phyloP scores from a whole-genome alignment of 2,113 vertebrate species.

The Pluvianellus socialis region DNA sequence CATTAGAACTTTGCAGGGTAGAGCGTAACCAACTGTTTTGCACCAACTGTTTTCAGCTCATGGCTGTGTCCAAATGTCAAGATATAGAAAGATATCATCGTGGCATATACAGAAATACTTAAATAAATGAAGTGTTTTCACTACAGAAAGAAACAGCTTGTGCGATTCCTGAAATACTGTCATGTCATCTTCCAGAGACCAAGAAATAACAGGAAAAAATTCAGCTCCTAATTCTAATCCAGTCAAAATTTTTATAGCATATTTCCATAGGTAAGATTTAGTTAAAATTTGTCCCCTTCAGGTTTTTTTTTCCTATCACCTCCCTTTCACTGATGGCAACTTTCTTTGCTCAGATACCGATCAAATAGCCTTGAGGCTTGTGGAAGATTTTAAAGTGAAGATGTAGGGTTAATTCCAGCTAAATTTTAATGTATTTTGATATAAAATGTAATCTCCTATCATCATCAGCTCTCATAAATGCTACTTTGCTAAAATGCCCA shows the following conservation, averaged over 20 bases:
- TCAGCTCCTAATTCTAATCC: background rate
- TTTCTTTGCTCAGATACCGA: background rate
- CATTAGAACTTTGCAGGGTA: background rate
- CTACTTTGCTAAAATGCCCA: constrained; percentile 38
- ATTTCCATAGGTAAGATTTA: background rate
- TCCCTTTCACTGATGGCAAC: background rate
- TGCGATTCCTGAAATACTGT: background rate
- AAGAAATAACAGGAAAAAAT: background rate
- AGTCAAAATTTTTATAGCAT: background rate
- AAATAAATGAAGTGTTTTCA: background rate
- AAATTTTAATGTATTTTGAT: constrained; percentile 43
- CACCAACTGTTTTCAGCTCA: background rate
- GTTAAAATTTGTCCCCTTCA: background rate
- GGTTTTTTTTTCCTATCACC: background rate
- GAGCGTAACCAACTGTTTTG: background rate
- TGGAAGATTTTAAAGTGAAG: background rate
- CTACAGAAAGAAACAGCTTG: background rate
- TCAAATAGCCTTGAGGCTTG: background rate
- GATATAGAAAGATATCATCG: background rate
- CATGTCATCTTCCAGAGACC: background rate
- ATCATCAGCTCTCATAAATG: constrained; percentile 47
- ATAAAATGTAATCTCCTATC: constrained; percentile 58
- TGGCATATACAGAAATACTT: background rate
- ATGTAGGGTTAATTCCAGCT: constrained; percentile 41
- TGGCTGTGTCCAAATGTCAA: background rate